These are phyloP conservation scores for Drymodes brunneopygia DNA, from an alignment of 2,113 vertebrate genomes.

Conservation along the genomic window DNA sequence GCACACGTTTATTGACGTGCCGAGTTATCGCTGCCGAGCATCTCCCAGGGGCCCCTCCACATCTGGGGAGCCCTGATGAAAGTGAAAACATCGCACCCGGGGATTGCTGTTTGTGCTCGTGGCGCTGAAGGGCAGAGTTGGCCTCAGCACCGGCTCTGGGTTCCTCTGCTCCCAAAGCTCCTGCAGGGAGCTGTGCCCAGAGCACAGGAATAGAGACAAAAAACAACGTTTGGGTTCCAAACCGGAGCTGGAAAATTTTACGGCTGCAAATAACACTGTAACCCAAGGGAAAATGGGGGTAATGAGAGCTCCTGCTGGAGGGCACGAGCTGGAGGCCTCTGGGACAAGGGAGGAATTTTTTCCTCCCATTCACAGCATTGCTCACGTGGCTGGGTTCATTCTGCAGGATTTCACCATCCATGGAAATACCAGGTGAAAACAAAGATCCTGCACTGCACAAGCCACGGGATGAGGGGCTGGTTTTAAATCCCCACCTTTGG, in stretches of 20 bases:
- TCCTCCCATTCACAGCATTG: background rate
- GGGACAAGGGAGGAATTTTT: conserved; percentile 26
- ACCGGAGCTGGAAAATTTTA: conserved; percentile 14
- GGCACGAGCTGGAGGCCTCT: conserved; percentile 1
- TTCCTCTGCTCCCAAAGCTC: background rate
- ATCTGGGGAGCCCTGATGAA: background rate
- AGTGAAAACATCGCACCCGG: background rate
- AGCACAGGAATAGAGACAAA: conserved; percentile 15
- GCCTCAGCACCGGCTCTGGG: rapidly evolving
- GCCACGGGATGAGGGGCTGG: background rate
- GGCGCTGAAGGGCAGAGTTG: background rate
- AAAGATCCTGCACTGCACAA: background rate
- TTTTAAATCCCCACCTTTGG: background rate
- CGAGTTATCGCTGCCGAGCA: background rate
- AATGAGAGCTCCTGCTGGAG: conserved; percentile 17
- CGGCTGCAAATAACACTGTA: conserved; percentile 11
- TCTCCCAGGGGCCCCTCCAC: background rate
- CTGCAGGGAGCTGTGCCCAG: background rate
- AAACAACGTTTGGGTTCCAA: background rate
- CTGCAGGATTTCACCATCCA: background rate
- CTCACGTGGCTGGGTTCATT: background rate
- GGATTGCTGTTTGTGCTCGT: background rate
- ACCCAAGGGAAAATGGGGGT: background rate
- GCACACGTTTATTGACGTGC: background rate
- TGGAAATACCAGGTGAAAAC: background rate